Evolutionary conservation across 2,888 invertebrate species (phyloP).

Genomic region (Epirrhoe tristata): DNA sequence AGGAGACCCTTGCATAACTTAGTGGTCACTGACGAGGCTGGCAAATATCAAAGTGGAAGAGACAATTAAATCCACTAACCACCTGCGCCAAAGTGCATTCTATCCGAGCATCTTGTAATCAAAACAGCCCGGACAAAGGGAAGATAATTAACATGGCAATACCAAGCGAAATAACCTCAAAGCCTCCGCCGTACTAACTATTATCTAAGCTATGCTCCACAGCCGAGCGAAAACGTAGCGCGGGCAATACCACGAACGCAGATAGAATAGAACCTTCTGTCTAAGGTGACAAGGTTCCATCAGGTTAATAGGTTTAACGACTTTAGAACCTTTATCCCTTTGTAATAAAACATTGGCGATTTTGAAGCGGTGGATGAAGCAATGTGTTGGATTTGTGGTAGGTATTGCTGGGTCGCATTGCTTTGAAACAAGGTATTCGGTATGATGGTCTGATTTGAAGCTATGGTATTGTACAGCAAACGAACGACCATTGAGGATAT

Average conservation of each 20-base stretch:
- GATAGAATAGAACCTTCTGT: conserved; percentile 52
- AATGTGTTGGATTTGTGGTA: conserved; percentile 43
- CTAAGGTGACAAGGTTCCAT: conserved; percentile 60
- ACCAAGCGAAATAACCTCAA: conserved; percentile 73
- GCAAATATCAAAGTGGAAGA: conserved; percentile 3
- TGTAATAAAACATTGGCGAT: conserved; percentile 52
- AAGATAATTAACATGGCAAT: conserved; percentile 61
- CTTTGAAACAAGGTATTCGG: conserved; percentile 39
- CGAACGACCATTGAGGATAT: conserved; percentile 28
- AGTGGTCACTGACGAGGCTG: background rate
- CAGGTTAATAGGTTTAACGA: conserved; percentile 47
- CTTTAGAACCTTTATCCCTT: conserved; percentile 55
- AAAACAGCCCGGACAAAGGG: conserved; percentile 48
- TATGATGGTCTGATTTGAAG: too few species aligned
- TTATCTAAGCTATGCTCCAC: conserved; percentile 48
- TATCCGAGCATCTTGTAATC: conserved; percentile 24
- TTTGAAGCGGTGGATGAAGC: conserved; percentile 55
- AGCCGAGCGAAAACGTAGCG: conserved; percentile 70
- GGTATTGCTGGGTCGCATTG: conserved; percentile 44
- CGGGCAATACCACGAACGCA: conserved; percentile 64
- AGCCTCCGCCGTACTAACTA: conserved; percentile 58
- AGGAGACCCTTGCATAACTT: background rate
- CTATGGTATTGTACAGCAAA: conserved; percentile 55
- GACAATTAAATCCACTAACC: conserved; percentile 10
- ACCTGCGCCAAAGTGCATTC: conserved; percentile 18